Evolutionary conservation across 2,113 vertebrate species (phyloP).

Genomic region (Lophura nycthemera): DNA sequence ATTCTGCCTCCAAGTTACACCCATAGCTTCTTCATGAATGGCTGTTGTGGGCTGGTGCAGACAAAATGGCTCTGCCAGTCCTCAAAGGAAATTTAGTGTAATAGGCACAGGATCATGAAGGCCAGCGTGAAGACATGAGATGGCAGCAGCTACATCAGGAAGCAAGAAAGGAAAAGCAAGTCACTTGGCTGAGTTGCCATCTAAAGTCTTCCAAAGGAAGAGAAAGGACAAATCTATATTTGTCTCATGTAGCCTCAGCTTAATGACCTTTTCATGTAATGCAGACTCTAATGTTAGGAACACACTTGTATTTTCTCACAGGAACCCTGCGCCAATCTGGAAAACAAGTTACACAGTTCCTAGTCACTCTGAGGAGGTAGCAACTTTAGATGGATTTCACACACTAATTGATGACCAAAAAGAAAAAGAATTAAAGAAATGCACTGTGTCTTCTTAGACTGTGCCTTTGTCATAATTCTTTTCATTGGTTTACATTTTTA

Average conservation of each 20-base stretch:
- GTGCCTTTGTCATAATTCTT: accelerated
- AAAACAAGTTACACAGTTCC: neutral
- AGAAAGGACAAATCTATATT: neutral
- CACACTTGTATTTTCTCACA: neutral
- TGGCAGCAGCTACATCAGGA: neutral
- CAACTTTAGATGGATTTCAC: neutral
- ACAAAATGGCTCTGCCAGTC: neutral
- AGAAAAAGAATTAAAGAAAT: neutral
- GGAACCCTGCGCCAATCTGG: neutral
- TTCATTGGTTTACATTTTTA: neutral
- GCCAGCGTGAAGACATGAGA: neutral
- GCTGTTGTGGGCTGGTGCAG: neutral
- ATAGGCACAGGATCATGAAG: neutral
- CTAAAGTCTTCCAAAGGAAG: neutral
- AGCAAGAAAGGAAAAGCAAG: neutral
- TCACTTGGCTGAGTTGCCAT: neutral
- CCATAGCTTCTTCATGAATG: neutral
- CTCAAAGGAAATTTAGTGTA: accelerated
- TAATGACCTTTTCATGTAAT: neutral
- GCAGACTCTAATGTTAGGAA: neutral
- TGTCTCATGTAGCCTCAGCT: neutral
- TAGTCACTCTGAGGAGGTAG: neutral
- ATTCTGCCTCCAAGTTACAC: neutral
- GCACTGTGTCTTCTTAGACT: neutral
- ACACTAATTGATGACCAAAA: neutral